Evolutionary conservation across 2,113 vertebrate genomes (phyloP).

Genomic region (Piprites chloris): DNA sequence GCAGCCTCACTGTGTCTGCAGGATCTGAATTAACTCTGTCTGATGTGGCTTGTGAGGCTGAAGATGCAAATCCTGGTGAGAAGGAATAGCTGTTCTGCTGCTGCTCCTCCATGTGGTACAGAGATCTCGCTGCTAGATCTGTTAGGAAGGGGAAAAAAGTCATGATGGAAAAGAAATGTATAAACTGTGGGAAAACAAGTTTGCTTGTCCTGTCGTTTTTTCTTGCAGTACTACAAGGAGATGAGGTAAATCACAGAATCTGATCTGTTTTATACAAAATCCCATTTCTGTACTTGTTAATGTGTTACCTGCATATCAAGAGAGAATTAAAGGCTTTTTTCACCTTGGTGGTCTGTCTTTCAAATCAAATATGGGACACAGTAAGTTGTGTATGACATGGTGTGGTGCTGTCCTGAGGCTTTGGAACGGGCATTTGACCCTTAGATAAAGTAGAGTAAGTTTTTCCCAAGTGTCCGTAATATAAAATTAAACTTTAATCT

Average conservation of each 20-base stretch:
- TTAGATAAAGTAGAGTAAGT: background rate
- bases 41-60: background rate
- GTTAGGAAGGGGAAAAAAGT: background rate
- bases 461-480: background rate
- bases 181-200: background rate
- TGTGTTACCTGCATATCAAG: background rate
- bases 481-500: background rate
- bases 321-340: background rate
- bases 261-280: background rate
- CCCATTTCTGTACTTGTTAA: background rate
- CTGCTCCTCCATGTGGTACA: background rate
- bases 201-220: background rate
- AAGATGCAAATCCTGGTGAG: background rate
- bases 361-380: background rate
- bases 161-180: background rate
- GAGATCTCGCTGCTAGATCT: background rate
- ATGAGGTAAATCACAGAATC: background rate
- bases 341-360: background rate
- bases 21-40: background rate
- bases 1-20: background rate
- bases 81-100: background rate
- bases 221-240: background rate
- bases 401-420: background rate
- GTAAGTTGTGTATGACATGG: background rate
- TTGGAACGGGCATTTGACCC: background rate